phyloP scores from a whole-genome alignment of 2,113 vertebrate species.

The Zosterops pallidus region DNA sequence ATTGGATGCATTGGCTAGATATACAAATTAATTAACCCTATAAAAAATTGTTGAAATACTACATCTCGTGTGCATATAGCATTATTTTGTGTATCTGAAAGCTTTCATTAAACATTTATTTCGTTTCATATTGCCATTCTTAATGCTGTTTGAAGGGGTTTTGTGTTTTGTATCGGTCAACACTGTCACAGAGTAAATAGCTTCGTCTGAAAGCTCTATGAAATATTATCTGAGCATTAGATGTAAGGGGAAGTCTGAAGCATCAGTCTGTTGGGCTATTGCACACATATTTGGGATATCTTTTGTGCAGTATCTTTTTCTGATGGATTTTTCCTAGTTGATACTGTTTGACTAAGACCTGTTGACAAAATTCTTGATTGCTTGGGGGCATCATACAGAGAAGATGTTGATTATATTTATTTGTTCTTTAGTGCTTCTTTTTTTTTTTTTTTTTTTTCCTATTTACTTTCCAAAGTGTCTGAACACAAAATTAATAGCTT shows the following conservation, averaged over 20 bases:
- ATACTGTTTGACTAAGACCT: not conserved
- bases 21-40: not conserved
- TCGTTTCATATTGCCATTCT: not conserved
- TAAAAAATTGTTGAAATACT: not conserved
- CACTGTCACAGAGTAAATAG: not conserved
- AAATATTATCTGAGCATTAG: not conserved
- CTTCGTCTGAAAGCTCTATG: not conserved
- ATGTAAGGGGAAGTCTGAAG: not conserved
- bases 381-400: not conserved
- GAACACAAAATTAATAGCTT: not conserved
- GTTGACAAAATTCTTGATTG: not conserved
- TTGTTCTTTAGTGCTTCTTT: not conserved
- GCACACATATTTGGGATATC: not conserved
- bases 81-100: not conserved
- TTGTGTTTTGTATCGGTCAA: not conserved
- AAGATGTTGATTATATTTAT: not conserved
- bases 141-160: not conserved
- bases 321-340: not conserved
- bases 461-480: not conserved
- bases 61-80: rapidly evolving
- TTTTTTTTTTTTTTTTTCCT: not conserved
- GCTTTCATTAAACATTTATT: not conserved
- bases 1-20: not conserved
- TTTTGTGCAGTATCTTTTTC: not conserved
- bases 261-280: not conserved